Conservation (phyloP, 2,113 vertebrate genomes). For the Hiodon alosoides region DNA sequence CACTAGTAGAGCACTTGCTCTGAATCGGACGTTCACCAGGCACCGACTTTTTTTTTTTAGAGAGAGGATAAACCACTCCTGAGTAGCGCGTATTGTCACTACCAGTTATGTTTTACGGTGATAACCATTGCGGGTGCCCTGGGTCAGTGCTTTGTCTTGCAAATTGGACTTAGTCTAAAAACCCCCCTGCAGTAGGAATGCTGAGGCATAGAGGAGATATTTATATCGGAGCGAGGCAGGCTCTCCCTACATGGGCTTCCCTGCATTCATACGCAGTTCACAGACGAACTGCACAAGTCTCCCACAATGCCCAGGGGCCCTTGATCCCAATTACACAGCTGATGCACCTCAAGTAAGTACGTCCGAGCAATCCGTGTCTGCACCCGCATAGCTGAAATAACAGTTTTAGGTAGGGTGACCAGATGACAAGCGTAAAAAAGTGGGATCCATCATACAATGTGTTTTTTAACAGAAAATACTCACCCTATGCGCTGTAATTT, state of each 20-base stretch:
- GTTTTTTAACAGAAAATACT: too few species aligned
- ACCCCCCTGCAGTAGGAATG: not conserved
- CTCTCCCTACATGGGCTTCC: slow-evolving; percentile 14
- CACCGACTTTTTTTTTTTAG: too few species aligned
- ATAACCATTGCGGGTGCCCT: too few species aligned
- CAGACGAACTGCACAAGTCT: not conserved
- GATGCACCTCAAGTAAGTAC: slow-evolving; percentile 11
- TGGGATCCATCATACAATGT: not conserved
- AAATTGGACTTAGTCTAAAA: too few species aligned
- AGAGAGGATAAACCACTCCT: too few species aligned
- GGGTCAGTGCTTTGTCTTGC: not conserved
- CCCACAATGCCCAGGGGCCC: not conserved
- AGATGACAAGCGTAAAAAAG: not conserved
- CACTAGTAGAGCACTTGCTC: too few species aligned
- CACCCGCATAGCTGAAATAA: not conserved
- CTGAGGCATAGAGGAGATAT: not conserved
- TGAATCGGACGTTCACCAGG: too few species aligned
- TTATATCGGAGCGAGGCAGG: slow-evolving; percentile 16
- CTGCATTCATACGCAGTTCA: not conserved
- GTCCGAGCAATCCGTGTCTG: not conserved
- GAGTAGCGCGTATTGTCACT: too few species aligned
- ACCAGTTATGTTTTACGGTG: too few species aligned
- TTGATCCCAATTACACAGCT: slow-evolving; percentile 4
- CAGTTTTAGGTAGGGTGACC: not conserved
- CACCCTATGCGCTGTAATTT: too few species aligned